Base-by-base conservation (phyloP, 1,140 invertebrate species). In the Hylaeus anthracinus region DNA sequence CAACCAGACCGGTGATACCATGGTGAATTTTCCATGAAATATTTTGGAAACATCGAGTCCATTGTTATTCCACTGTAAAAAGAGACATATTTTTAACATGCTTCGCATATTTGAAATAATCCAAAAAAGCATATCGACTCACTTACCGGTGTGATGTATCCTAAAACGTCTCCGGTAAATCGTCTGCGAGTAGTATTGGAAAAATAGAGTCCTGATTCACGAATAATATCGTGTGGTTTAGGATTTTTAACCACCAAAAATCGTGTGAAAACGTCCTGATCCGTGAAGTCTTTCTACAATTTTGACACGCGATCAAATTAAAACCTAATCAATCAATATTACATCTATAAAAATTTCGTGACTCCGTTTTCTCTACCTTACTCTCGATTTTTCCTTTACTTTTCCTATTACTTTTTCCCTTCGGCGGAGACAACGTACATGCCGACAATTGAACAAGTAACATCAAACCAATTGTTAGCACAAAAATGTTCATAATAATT, bases 1-100 rank as follows among this genome's bases (percentile, higher is more conserved):
- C 8, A 99, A 94, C 98, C 98, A 99, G 0, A 99, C 98, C 4
- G 98, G 98, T 14, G 98, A 98, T 3, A 99, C 95, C 85, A 97
- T 96, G 69, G 96, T 96, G 88, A 99, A 98, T 92, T 99, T 99
- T 53, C 95, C 95, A 58, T 96, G 96, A 94, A 98, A 99, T 66
- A 95, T 95, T 94, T 99, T 99, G 1, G 98, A 97, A 58, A 99
- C 95, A 94, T 99, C 97, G 94, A 99, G 98, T 0, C 98, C 98
- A 94, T 98, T 97, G 79, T 94, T 96, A 92, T 99, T 99, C 98
- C 98, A 99, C 98, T 99, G 26, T 26, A 26, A 88, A 86, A 95
- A 95, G 86, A 60, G 2, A 43, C 64, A 6, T 73, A n/a, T 15
- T 8, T 60, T 60, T 60, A n/a, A 69, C 37, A 72, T 74, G 48